A percentile compares a stretch with the other conserved stretches of the same genome.
phyloP scores from a whole-genome alignment of 1,140 invertebrate species.

The Brachionus asplanchnoidis region DNA sequence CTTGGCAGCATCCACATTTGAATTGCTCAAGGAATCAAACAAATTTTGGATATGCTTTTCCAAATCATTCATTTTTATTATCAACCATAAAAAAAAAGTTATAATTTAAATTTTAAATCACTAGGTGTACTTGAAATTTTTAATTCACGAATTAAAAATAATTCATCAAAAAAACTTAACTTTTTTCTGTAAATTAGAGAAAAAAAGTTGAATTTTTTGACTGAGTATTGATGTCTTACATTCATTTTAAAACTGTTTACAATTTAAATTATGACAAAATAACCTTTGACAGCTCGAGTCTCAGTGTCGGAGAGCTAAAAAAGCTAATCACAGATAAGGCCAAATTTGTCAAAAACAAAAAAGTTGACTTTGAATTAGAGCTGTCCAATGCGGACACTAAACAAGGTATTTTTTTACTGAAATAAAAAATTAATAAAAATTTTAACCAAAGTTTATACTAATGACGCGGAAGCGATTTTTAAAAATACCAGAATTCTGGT shows the following conservation, averaged over 20 bases:
- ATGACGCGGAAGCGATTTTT: not conserved
- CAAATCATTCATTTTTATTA: slow-evolving; percentile 10
- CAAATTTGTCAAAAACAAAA: slow-evolving; percentile 27
- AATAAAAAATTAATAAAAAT: too few relatives aligned
- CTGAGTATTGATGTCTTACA: slow-evolving; percentile 13
- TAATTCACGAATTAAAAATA: not conserved
- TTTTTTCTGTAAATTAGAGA: not conserved
- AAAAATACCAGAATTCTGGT: slow-evolving; percentile 28
- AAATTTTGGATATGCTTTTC: slow-evolving; percentile 4
- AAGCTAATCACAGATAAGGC: slow-evolving; percentile 20
- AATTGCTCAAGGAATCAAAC: not conserved
- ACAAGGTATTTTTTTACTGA: not conserved
- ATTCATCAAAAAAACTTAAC: slow-evolving; percentile 12
- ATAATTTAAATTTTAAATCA: not conserved
- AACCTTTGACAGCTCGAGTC: slow-evolving; percentile 33
- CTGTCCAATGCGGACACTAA: slow-evolving; percentile 25
- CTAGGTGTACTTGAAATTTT: not conserved
- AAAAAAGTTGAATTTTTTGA: not conserved
- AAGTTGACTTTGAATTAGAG: slow-evolving; percentile 34
- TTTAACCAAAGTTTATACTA: not conserved
- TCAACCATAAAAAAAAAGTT: not conserved
- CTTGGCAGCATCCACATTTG: not conserved
- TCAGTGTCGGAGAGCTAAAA: not conserved
- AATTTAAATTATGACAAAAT: slow-evolving; percentile 40
- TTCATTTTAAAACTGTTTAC: slow-evolving; percentile 40